Conservation (phyloP, 2,888 invertebrate genomes). For the Hedychridium roseum region DNA sequence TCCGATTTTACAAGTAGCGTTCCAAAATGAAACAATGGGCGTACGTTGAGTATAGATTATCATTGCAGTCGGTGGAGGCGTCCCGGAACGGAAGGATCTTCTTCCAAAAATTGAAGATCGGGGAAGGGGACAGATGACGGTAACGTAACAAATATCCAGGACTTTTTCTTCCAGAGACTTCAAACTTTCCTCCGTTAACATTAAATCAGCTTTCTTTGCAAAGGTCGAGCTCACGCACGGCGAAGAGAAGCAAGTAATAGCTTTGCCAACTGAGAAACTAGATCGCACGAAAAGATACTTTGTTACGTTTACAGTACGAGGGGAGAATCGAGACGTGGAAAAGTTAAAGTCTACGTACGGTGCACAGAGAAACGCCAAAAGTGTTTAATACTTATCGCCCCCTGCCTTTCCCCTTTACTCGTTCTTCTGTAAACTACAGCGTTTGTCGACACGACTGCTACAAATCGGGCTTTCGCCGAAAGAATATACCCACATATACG, state of each 20-base stretch:
- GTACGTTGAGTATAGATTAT: constrained; percentile 59
- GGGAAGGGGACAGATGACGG: constrained; percentile 61
- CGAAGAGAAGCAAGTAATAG: constrained; percentile 84
- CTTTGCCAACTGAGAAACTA: constrained; percentile 84
- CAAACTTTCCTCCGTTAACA: too few relatives aligned
- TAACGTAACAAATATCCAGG: too few relatives aligned
- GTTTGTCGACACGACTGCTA: too few relatives aligned
- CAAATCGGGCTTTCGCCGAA: too few relatives aligned
- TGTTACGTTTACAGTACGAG: constrained; percentile 91
- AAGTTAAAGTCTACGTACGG: constrained; percentile 45
- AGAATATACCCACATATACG: too few relatives aligned
- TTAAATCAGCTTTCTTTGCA: constrained; percentile 1
- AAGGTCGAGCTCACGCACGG: constrained; percentile 83
- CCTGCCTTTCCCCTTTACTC: too few relatives aligned
- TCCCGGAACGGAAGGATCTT: constrained; percentile 54
- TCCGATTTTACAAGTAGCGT: too few relatives aligned
- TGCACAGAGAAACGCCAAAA: constrained; percentile 52
- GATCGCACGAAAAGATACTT: constrained; percentile 91
- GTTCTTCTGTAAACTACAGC: too few relatives aligned
- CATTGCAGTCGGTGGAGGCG: constrained; percentile 62
- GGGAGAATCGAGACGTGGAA: constrained; percentile 70
- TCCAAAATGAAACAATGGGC: constrained; percentile 47
- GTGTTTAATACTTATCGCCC: constrained; percentile 42
- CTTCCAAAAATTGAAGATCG: constrained; percentile 61
- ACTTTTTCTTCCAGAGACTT: too few relatives aligned